phyloP scores from a whole-genome alignment of 37 sponge, comb jelly and placozoan species.

The Ianthella basta region DNA sequence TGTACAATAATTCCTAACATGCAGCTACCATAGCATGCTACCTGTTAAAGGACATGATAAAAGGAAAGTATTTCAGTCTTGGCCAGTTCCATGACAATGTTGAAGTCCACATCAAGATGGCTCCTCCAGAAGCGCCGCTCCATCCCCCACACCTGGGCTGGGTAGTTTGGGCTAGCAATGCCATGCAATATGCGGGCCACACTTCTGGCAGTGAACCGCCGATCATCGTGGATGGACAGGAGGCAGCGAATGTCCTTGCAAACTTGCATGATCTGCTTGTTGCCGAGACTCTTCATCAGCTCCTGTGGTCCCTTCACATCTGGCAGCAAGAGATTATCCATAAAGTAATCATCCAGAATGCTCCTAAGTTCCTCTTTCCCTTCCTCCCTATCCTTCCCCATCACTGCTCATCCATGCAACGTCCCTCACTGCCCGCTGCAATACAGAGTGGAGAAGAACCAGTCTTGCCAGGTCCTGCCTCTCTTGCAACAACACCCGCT shows the following conservation, averaged over 20 bases:
- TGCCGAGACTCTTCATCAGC: conserved; percentile 13
- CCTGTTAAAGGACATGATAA: no score
- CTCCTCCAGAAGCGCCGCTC: conserved; percentile 82
- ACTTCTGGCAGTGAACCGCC: conserved; percentile 74
- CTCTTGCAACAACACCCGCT: conserved; percentile 61
- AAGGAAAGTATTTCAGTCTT: conserved; percentile 57
- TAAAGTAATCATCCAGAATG: conserved; percentile 60
- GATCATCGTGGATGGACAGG: conserved; percentile 69
- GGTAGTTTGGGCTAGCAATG: conserved; percentile 89
- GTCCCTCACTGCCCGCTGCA: neutral
- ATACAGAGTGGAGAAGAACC: conserved; percentile 39
- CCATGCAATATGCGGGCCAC: conserved; percentile 96
- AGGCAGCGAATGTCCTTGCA: conserved; percentile 73
- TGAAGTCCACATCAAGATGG: conserved; percentile 84
- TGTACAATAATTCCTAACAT: no score
- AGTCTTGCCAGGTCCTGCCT: conserved; percentile 25
- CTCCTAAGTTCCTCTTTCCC: neutral
- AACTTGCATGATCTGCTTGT: conserved; percentile 25
- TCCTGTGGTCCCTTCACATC: neutral
- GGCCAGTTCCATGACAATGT: conserved; percentile 71
- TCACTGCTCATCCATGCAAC: no score
- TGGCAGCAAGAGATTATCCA: conserved; percentile 26
- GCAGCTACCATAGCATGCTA: no score
- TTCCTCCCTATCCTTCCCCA: conserved; percentile 3
- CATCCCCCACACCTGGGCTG: conserved; percentile 91